Percentiles rank a stretch among this genome's conserved stretches.
These are phyloP conservation scores for Aquatica leii DNA, from an alignment of 2,888 invertebrate species.

Conservation along the genomic window DNA sequence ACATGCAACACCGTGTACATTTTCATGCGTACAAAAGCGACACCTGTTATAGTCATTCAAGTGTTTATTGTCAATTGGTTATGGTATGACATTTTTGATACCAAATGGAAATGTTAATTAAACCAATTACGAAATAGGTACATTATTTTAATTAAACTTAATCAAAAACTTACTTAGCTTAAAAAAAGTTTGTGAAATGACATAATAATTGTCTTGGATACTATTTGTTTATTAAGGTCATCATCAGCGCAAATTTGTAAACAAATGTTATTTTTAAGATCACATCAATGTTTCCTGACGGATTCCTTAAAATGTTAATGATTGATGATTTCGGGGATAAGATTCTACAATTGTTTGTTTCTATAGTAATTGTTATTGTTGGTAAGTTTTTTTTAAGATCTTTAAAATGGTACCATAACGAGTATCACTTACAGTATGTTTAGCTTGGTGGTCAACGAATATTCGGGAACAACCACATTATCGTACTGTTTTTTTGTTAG, in stretches of 20 bases:
- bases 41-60: conserved; percentile 5
- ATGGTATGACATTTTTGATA: not conserved
- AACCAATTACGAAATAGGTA: not conserved
- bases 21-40: no score
- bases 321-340: conserved; percentile 88
- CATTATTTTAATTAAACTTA: not conserved
- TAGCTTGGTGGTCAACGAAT: conserved; percentile 83
- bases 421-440: conserved; percentile 60
- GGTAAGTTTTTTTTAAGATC: conserved; percentile 49
- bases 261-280: conserved; percentile 14
- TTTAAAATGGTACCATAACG: not conserved
- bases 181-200: not conserved
- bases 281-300: conserved; percentile 23
- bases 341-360: conserved; percentile 76
- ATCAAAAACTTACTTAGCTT: not conserved
- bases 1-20: no score
- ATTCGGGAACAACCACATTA: conserved; percentile 66
- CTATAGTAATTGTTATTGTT: conserved; percentile 63
- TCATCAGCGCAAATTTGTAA: conserved; percentile 10
- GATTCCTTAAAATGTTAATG: conserved; percentile 68
- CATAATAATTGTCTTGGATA: not conserved
- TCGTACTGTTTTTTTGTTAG: conserved; percentile 74
- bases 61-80: not conserved
- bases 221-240: conserved; percentile 24
- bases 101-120: conserved; percentile 21